A percentile compares a stretch with the other conserved stretches of the same genome.
These are phyloP conservation scores for Lophius americanus DNA, from an alignment of 2,797 vertebrate species.

Conservation along the genomic window DNA sequence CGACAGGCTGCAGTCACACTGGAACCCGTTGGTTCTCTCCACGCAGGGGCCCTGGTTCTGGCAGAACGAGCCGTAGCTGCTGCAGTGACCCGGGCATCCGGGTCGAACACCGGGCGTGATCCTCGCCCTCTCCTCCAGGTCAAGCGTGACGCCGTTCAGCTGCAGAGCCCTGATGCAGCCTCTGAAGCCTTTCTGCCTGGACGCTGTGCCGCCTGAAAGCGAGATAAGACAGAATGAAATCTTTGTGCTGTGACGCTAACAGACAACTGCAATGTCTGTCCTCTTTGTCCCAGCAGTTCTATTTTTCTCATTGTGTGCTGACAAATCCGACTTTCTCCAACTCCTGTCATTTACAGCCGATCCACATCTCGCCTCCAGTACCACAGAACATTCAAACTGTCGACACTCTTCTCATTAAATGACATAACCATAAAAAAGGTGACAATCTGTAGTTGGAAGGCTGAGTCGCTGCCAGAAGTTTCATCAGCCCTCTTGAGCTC, in stretches of 20 bases:
- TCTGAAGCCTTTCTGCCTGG: slow-evolving; percentile 90
- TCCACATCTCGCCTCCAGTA: slow-evolving; percentile 19
- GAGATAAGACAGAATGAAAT: neutral
- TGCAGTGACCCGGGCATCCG: slow-evolving; percentile 93
- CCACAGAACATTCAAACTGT: slow-evolving; percentile 50
- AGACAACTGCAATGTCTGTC: neutral
- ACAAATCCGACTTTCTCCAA: slow-evolving; percentile 25
- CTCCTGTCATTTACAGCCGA: slow-evolving; percentile 32
- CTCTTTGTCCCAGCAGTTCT: slow-evolving; percentile 4
- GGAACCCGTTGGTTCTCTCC: slow-evolving; percentile 87
- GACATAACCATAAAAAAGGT: slow-evolving; percentile 47
- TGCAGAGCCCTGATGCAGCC: slow-evolving; percentile 92
- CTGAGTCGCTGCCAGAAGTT: slow-evolving; percentile 21
- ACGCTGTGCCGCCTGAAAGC: slow-evolving; percentile 89
- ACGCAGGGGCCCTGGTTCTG: slow-evolving; percentile 87
- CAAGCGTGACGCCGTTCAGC: slow-evolving; percentile 88
- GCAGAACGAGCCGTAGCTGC: slow-evolving; percentile 91
- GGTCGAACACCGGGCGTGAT: slow-evolving; percentile 90
- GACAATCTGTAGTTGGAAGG: slow-evolving; percentile 45
- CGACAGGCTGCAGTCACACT: slow-evolving; percentile 89
- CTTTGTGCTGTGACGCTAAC: too few species aligned
- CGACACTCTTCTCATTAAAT: slow-evolving; percentile 35
- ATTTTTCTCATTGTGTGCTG: slow-evolving; percentile 2
- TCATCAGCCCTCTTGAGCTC: slow-evolving; percentile 24
- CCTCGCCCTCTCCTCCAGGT: slow-evolving; percentile 90